Evolutionary conservation across 2,888 invertebrate genomes (phyloP).

Genomic region (Tiliacea aurago): DNA sequence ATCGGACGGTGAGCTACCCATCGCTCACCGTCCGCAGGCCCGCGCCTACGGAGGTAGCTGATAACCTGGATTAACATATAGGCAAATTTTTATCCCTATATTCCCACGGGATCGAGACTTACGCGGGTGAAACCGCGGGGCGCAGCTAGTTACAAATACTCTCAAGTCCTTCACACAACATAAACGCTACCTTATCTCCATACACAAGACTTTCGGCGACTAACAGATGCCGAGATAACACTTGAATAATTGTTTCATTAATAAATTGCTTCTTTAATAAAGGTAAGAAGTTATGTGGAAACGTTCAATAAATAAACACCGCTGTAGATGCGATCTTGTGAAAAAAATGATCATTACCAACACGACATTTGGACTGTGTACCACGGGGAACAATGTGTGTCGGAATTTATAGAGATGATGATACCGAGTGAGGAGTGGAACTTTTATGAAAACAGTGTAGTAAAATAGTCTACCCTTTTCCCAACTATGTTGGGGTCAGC

Average conservation of each 20-base stretch:
- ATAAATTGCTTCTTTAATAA: constrained; percentile 86
- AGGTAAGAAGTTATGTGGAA: constrained; percentile 77
- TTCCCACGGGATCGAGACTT: no score
- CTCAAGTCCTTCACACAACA: neutral
- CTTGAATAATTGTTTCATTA: constrained; percentile 88
- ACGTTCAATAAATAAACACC: constrained; percentile 79
- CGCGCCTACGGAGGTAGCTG: no score
- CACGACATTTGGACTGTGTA: constrained; percentile 74
- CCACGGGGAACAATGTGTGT: constrained; percentile 73
- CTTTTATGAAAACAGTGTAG: no score
- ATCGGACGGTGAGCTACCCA: no score
- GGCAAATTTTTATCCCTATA: no score
- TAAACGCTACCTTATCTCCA: constrained; percentile 18
- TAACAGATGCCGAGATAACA: constrained; percentile 80
- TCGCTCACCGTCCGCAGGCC: no score
- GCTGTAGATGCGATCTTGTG: constrained; percentile 79
- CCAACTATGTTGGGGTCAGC: no score
- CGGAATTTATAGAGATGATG: constrained; percentile 66
- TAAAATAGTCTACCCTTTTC: no score
- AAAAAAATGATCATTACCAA: constrained; percentile 83
- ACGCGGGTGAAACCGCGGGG: no score
- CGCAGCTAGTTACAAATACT: no score
- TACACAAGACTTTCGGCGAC: constrained; percentile 64
- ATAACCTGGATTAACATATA: no score
- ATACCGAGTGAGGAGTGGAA: constrained; percentile 21